phyloP scores from a whole-genome alignment of 2,888 invertebrate genomes.

The Anticlea derivata region DNA sequence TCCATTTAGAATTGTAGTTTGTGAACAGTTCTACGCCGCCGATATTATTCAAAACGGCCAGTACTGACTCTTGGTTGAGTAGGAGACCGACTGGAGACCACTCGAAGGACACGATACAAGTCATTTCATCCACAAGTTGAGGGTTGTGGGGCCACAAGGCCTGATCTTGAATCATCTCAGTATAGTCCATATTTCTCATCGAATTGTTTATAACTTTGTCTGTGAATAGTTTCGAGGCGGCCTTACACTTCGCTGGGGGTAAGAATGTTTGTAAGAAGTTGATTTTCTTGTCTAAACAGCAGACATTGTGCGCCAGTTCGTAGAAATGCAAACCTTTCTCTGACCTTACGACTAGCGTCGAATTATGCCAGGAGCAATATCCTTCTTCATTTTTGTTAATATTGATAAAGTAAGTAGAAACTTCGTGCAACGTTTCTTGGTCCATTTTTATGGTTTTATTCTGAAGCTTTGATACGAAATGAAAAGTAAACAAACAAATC shows the following conservation, averaged over 20 bases:
- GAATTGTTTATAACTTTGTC: conserved; percentile 43
- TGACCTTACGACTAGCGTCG: conserved; percentile 51
- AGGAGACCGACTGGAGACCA: conserved; percentile 62
- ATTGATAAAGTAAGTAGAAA: conserved; percentile 51
- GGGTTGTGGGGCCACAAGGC: conserved; percentile 66
- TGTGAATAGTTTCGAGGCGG: conserved; percentile 52
- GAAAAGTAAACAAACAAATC: neutral
- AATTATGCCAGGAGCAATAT: conserved; percentile 54
- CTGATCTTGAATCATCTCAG: conserved; percentile 63
- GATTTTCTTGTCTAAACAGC: conserved; percentile 60
- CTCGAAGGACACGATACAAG: conserved; percentile 46
- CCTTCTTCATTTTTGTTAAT: conserved; percentile 57
- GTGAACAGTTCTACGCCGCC: conserved; percentile 62
- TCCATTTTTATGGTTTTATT: conserved; percentile 37
- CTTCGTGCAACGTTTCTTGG: conserved; percentile 52
- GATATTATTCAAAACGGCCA: conserved; percentile 65
- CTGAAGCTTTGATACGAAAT: neutral
- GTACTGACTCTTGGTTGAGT: conserved; percentile 45
- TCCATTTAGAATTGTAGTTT: conserved; percentile 46
- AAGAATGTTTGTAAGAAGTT: conserved; percentile 55
- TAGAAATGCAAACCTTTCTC: conserved; percentile 60
- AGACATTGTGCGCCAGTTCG: conserved; percentile 55
- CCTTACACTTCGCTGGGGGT: conserved; percentile 51
- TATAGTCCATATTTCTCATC: conserved; percentile 56
- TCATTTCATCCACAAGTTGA: conserved; percentile 56